A percentile compares a stretch with the other conserved stretches of the same genome.
Evolutionary conservation across 2,888 invertebrate genomes (phyloP).

Genomic region (Seladonia tumulorum): DNA sequence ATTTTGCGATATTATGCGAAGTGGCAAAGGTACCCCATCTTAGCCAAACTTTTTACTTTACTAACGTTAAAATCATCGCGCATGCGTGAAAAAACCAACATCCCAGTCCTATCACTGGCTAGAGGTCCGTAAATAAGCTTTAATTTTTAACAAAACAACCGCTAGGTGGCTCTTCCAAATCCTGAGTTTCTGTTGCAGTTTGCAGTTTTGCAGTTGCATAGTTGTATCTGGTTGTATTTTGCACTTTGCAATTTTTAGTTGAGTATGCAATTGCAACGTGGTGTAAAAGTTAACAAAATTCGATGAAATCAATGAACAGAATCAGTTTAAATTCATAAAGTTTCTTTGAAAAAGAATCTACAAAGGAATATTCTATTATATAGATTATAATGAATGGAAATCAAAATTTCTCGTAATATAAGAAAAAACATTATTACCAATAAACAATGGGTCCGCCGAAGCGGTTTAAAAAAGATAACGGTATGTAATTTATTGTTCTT

Average conservation of each 20-base stretch:
- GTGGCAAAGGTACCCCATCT: no score
- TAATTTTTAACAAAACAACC: not conserved
- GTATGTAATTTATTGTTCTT: constrained; percentile 63
- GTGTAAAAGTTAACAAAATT: not conserved
- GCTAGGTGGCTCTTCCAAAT: not conserved
- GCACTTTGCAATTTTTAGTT: not conserved
- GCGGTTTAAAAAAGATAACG: constrained; percentile 83
- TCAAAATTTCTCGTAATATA: not conserved
- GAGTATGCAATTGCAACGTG: not conserved
- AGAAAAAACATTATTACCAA: not conserved
- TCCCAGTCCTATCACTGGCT: no score
- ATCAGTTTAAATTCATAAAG: not conserved
- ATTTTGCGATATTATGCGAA: no score
- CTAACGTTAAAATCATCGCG: no score
- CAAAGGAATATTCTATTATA: not conserved
- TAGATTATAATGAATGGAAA: not conserved
- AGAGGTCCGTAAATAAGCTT: no score
- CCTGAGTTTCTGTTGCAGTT: not conserved
- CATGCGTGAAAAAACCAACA: no score
- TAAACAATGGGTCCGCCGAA: constrained; percentile 85
- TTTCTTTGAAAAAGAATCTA: not conserved
- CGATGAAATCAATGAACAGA: not conserved
- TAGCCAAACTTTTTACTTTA: no score
- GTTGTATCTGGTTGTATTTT: not conserved
- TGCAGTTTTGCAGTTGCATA: not conserved